Conservation (phyloP, 2,888 invertebrate genomes). For the Melipona beecheii region DNA sequence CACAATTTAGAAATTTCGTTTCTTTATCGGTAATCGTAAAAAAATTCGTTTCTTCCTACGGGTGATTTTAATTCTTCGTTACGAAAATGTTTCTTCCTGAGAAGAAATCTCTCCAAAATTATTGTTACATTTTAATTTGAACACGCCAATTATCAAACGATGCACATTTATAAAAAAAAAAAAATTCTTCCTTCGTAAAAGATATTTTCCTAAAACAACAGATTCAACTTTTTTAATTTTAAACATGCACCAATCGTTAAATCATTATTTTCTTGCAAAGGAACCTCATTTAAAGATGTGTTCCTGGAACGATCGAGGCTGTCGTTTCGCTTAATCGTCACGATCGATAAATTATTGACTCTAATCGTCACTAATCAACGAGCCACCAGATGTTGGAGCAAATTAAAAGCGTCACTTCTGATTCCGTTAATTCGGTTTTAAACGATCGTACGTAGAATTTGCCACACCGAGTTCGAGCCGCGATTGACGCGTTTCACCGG, state of each 20-base stretch:
- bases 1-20: not conserved
- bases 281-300: not conserved
- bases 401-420: conserved; percentile 9
- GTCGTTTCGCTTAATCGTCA: not conserved
- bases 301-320: not conserved
- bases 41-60: not conserved
- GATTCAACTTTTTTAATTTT: not conserved
- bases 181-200: not conserved
- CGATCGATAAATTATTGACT: not conserved
- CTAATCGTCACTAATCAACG: conserved; percentile 7
- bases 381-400: conserved; percentile 30
- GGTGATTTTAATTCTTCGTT: not conserved
- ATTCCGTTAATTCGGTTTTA: conserved; percentile 1
- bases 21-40: not conserved
- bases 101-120: no score
- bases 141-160: no score
- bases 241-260: not conserved
- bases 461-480: conserved; percentile 8
- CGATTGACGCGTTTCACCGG: conserved; percentile 19
- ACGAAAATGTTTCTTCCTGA: not conserved
- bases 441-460: conserved; percentile 3
- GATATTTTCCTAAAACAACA: not conserved
- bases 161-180: no score
- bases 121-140: no score
- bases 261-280: not conserved